A percentile compares a stretch with the other conserved stretches of the same genome.
These are phyloP conservation scores for Quadriops clusia DNA, from an alignment of 2,888 invertebrate genomes.

Conservation along the genomic window DNA sequence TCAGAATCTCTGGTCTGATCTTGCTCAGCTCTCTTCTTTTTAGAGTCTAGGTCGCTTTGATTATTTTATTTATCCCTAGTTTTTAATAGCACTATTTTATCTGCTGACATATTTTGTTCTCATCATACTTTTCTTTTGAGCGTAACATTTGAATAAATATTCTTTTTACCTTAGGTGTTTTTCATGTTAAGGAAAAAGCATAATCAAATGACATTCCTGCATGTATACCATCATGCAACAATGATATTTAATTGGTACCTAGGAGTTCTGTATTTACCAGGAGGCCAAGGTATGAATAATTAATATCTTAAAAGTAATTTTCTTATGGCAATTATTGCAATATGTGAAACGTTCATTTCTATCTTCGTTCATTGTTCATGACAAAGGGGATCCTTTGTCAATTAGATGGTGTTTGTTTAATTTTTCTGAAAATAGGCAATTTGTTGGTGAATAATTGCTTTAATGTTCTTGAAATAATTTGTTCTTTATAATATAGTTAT, in stretches of 20 bases:
- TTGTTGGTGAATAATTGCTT: no score
- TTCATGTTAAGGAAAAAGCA: constrained; percentile 84
- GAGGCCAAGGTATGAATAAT: constrained; percentile 49
- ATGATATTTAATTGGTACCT: constrained; percentile 82
- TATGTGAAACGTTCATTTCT: no score
- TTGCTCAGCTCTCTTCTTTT: background rate
- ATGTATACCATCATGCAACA: constrained; percentile 85
- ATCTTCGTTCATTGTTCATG: no score
- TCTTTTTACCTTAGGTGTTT: constrained; percentile 46
- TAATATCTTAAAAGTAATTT: constrained; percentile 1
- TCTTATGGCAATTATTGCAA: constrained; percentile 1
- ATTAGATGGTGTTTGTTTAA: no score
- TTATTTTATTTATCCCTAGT: constrained; percentile 5
- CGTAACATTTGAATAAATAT: no score
- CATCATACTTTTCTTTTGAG: no score
- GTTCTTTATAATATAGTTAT: no score
- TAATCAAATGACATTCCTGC: constrained; percentile 78
- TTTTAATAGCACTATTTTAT: no score
- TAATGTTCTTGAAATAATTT: no score
- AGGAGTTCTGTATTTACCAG: constrained; percentile 43
- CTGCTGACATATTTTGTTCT: no score
- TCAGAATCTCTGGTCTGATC: background rate
- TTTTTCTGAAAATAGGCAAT: no score
- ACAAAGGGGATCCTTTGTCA: no score
- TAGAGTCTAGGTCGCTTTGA: constrained; percentile 1